These are phyloP conservation scores for Pterostichus madidus DNA, from an alignment of 2,888 invertebrate species.

Conservation along the genomic window DNA sequence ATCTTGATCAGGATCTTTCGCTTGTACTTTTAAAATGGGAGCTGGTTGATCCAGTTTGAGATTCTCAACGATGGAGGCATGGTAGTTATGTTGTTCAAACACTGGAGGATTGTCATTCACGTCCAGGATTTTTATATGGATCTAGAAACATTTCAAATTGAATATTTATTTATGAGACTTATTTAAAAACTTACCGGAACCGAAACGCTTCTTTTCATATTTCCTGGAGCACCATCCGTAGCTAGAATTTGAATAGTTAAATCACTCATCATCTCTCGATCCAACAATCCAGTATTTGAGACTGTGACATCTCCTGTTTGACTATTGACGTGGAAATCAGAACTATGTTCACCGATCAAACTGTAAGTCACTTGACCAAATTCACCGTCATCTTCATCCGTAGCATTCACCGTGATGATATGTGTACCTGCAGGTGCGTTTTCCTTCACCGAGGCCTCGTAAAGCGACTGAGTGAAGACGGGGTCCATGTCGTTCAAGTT, in stretches of 20 bases:
- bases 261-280: constrained; percentile 86
- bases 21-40: constrained; percentile 89
- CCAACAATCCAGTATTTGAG: constrained; percentile 85
- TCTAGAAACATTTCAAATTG: constrained; percentile 75
- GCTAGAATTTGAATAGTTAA: constrained; percentile 89
- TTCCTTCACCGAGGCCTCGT: constrained; percentile 87
- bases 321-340: constrained; percentile 86
- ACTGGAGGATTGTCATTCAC: constrained; percentile 94
- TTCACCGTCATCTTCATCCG: constrained; percentile 87
- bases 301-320: constrained; percentile 88
- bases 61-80: constrained; percentile 91
- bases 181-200: constrained; percentile 82
- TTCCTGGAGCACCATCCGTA: constrained; percentile 87
- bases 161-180: constrained; percentile 57
- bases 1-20: constrained; percentile 90
- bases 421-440: constrained; percentile 87
- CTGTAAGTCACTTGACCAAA: constrained; percentile 90
- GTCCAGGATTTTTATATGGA: constrained; percentile 88
- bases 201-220: constrained; percentile 84
- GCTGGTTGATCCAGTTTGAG: constrained; percentile 89
- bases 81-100: constrained; percentile 88
- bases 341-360: constrained; percentile 86
- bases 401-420: constrained; percentile 86
- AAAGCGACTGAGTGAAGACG: constrained; percentile 83
- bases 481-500: constrained; percentile 95